Percentiles rank a stretch among this genome's conserved stretches.
Conservation (phyloP, 1,140 invertebrate species). For the Halesus radiatus region DNA sequence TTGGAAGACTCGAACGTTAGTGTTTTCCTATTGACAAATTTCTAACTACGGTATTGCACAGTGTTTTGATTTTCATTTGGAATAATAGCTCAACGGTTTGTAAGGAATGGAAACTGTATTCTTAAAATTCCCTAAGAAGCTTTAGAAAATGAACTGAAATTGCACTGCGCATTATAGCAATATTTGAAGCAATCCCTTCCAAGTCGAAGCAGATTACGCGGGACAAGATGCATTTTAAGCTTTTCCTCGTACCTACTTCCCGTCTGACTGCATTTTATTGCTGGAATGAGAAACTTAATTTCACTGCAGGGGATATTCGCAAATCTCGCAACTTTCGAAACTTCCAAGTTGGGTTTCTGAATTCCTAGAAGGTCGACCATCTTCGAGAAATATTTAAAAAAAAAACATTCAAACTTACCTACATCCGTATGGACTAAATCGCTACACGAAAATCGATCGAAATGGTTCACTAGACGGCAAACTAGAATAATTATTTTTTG, state of each 20-base stretch:
- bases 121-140: slow-evolving; percentile 17
- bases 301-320: slow-evolving; percentile 2
- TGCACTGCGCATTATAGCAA: slow-evolving; percentile 18
- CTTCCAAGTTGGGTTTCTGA: no score
- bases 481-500: no score
- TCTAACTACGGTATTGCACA: no score
- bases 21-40: no score
- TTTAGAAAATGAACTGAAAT: slow-evolving; percentile 16
- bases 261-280: slow-evolving; percentile 23
- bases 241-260: slow-evolving; percentile 2
- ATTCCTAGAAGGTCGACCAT: no score
- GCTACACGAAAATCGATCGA: no score
- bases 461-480: no score
- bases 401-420: no score
- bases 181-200: slow-evolving; percentile 20
- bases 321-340: neutral
- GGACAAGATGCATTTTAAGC: slow-evolving; percentile 10
- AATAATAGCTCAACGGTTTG: neutral
- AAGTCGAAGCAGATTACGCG: slow-evolving; percentile 24
- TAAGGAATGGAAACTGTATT: neutral
- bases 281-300: slow-evolving; percentile 6
- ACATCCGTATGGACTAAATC: no score
- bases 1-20: no score
- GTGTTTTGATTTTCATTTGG: no score
- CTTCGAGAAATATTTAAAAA: no score